Conservation (phyloP, 2,888 invertebrate genomes). For the Ochlodes sylvanus region DNA sequence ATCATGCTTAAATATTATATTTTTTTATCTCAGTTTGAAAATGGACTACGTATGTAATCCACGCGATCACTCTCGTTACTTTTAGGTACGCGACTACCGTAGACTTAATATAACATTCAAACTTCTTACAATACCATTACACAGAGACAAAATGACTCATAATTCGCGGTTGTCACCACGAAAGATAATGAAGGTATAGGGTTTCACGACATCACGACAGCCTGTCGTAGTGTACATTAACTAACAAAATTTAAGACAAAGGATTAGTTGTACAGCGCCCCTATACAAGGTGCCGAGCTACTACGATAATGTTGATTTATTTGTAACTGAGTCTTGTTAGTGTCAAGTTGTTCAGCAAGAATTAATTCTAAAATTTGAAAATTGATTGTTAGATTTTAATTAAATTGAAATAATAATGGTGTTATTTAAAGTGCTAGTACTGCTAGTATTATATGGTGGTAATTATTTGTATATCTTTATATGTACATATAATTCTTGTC, state of each 20-base stretch:
- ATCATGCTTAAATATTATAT: too few species aligned
- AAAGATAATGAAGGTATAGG: conserved; percentile 30
- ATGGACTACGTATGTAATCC: too few species aligned
- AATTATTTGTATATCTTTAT: too few species aligned
- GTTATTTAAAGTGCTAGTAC: not conserved
- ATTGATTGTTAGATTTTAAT: conserved; percentile 16
- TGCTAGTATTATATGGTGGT: too few species aligned
- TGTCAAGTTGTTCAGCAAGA: conserved; percentile 25
- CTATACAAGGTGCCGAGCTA: conserved; percentile 29
- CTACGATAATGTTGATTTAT: conserved; percentile 35
- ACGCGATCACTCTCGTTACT: too few species aligned
- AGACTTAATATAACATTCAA: not conserved
- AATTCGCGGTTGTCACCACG: conserved; percentile 22
- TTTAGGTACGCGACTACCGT: too few species aligned
- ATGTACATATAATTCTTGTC: conserved; percentile 8
- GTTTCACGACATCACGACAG: conserved; percentile 35
- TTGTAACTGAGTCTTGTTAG: conserved; percentile 31
- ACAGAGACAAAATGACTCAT: conserved; percentile 13
- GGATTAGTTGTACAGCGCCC: conserved; percentile 33
- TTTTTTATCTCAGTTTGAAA: too few species aligned
- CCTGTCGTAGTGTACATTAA: conserved; percentile 28
- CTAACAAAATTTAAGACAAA: conserved; percentile 34
- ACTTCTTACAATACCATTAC: not conserved
- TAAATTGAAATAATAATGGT: not conserved
- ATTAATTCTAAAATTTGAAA: conserved; percentile 26